phyloP scores from a whole-genome alignment of 2,797 vertebrate genomes.

The Melanotaenia trifasciata region DNA sequence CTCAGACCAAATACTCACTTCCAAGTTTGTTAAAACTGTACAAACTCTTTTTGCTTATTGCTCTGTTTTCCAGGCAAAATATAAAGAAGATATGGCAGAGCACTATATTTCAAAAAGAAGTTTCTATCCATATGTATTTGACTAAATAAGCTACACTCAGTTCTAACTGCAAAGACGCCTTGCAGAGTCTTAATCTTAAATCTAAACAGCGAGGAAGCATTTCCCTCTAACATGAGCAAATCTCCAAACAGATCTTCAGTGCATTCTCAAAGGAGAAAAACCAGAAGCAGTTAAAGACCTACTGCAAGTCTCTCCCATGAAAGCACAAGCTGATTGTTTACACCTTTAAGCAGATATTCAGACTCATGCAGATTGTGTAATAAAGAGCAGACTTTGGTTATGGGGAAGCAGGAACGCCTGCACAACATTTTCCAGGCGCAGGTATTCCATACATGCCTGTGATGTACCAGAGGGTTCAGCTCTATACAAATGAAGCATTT shows the following conservation, averaged over 20 bases:
- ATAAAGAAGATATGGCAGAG: too few relatives aligned
- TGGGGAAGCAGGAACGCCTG: constrained; percentile 6
- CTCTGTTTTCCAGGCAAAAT: too few relatives aligned
- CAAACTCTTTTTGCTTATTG: too few relatives aligned
- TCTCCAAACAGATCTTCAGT: constrained; percentile 27
- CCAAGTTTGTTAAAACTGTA: too few relatives aligned
- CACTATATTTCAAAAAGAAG: neutral
- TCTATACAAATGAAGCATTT: constrained; percentile 69
- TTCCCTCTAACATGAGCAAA: constrained; percentile 14
- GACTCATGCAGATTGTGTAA: constrained; percentile 14
- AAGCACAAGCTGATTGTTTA: constrained; percentile 34
- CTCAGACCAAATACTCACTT: too few relatives aligned
- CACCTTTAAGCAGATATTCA: constrained; percentile 19
- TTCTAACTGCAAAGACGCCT: constrained; percentile 11
- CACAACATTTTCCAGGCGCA: constrained; percentile 28
- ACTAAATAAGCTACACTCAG: constrained; percentile 5
- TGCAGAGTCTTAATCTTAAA: neutral
- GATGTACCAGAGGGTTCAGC: constrained; percentile 28
- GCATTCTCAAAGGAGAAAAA: constrained; percentile 21
- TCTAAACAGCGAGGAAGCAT: constrained; percentile 19
- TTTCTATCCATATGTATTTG: neutral
- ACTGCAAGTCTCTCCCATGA: constrained; percentile 6
- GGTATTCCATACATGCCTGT: constrained; percentile 53
- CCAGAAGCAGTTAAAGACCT: constrained; percentile 19
- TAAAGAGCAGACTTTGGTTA: constrained; percentile 15